Conservation (phyloP, 2,888 invertebrate genomes). For the Ernsta delagoae region DNA sequence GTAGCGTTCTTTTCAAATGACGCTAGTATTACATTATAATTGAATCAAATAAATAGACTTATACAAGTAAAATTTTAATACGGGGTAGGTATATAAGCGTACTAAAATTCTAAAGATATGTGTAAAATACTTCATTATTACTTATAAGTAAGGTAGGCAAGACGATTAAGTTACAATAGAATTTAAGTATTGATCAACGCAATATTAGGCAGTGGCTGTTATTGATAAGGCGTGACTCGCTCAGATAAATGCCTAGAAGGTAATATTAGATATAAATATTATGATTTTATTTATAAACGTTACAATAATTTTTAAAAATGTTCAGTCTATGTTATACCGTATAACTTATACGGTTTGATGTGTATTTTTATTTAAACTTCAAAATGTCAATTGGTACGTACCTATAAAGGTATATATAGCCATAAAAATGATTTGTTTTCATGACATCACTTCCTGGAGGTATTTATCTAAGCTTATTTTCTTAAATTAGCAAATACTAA, state of each 20-base stretch:
- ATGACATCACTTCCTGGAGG: background rate
- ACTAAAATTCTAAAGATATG: slow-evolving; percentile 37
- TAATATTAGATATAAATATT: background rate
- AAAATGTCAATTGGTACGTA: no score
- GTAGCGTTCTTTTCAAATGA: background rate
- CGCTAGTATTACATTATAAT: background rate
- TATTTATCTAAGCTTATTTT: slow-evolving; percentile 3
- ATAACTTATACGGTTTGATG: no score
- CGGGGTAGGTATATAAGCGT: slow-evolving; percentile 13
- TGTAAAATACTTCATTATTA: slow-evolving; percentile 23
- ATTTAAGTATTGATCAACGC: slow-evolving; percentile 28
- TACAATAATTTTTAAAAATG: no score
- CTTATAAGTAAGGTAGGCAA: slow-evolving; percentile 32
- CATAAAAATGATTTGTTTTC: no score
- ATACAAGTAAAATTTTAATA: slow-evolving; percentile 1
- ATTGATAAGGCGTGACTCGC: background rate
- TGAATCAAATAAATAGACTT: background rate
- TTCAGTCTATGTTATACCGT: no score
- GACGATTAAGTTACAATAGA: slow-evolving; percentile 15
- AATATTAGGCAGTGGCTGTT: slow-evolving; percentile 23
- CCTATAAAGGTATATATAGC: no score
- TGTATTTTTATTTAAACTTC: no score
- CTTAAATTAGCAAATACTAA: background rate
- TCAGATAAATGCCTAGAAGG: background rate
- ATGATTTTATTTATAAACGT: background rate